Percentiles rank a stretch among this genome's conserved stretches.
Conservation (phyloP, 1,140 invertebrate genomes). For the Acromyrmex charruanus region DNA sequence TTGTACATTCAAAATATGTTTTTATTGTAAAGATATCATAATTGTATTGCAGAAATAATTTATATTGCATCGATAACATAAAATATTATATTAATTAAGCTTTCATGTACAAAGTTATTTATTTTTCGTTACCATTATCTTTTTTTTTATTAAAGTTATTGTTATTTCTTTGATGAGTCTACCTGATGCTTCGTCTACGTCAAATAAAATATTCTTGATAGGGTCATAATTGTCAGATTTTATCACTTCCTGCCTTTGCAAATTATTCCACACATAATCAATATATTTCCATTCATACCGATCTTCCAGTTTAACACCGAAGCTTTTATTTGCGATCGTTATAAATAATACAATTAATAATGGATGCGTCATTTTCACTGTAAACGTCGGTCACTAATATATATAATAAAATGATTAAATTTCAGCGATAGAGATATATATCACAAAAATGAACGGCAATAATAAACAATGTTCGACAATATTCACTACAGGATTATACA, state of each 20-base stretch:
- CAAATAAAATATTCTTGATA: background rate
- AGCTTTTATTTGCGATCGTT: background rate
- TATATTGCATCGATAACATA: background rate
- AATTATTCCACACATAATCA: background rate
- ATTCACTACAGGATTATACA: background rate
- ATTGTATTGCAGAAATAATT: background rate
- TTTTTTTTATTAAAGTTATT: too few species aligned
- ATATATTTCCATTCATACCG: background rate
- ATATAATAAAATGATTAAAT: background rate
- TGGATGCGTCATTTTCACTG: background rate
- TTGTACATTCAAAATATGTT: background rate
- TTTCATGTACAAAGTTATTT: background rate
- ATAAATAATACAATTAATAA: background rate
- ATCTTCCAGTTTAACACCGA: background rate
- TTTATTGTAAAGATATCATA: background rate
- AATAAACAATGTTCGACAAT: too few species aligned
- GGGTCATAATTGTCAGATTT: background rate
- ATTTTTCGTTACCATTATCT: background rate
- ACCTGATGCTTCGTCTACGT: background rate
- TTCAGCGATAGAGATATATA: background rate
- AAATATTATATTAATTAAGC: background rate
- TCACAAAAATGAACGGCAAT: background rate
- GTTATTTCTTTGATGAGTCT: background rate
- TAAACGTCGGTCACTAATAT: background rate
- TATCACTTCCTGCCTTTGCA: background rate